phyloP scores from a whole-genome alignment of 2,888 invertebrate species.

The Campaea margaritaria region DNA sequence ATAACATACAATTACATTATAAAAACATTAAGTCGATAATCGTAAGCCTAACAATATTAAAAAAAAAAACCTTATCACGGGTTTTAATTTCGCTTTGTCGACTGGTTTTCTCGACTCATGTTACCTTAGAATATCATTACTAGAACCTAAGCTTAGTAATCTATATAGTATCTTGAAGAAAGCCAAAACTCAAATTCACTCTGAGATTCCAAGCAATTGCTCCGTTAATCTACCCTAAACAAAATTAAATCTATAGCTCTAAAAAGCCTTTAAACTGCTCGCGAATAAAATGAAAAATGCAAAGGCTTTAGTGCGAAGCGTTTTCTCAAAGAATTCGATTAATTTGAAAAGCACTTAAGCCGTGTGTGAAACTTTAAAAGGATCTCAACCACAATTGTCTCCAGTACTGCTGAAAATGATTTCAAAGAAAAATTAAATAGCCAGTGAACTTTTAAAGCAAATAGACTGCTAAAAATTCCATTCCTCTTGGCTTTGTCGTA shows the following conservation, averaged over 20 bases:
- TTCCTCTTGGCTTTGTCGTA: too few species aligned
- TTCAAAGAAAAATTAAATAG: conserved; percentile 3
- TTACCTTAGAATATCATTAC: too few species aligned
- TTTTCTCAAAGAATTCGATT: conserved; percentile 48
- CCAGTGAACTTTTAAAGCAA: background rate
- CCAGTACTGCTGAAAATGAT: conserved; percentile 3
- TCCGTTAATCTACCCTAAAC: background rate
- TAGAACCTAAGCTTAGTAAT: too few species aligned
- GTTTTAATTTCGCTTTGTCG: too few species aligned
- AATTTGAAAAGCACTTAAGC: conserved; percentile 45
- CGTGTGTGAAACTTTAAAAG: conserved; percentile 29
- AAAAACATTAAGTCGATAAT: too few species aligned
- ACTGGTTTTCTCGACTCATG: too few species aligned
- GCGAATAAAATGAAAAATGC: conserved; percentile 35
- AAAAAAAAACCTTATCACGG: too few species aligned
- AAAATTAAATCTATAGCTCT: conserved; percentile 8
- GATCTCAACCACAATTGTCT: conserved; percentile 19
- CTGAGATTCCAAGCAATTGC: background rate
- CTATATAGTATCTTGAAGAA: too few species aligned
- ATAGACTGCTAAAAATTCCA: too few species aligned
- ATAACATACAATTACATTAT: too few species aligned
- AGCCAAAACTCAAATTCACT: background rate
- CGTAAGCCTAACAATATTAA: too few species aligned
- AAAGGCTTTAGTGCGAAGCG: conserved; percentile 40
- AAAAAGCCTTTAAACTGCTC: conserved; percentile 19